Base-by-base conservation (phyloP, 1,140 invertebrate species). In the Achatina immaculata region DNA sequence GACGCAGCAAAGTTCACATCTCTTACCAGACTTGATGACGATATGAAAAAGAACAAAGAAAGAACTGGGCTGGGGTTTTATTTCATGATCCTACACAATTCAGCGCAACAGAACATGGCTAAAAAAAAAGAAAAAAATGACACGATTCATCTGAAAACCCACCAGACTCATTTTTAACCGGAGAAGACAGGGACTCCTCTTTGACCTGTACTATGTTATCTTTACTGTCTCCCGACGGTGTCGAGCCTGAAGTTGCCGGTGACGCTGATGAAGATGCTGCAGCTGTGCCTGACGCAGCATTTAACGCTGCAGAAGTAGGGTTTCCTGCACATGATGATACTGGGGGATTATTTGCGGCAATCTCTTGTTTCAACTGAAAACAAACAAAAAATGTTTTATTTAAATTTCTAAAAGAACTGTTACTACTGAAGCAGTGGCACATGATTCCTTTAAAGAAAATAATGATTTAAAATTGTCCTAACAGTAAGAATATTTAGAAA, bases 151-250 rank as follows among this genome's bases (percentile, higher is more conserved):
- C n/a, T n/a, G n/a, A 55, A 74, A 2, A 74, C 28, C 31, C 11
- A 76, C 74, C 74, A 62, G 74, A 55, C 62, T 76, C 74, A 28
- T 51, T 76, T 76, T 76, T 76, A 40, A 76, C 42, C 7, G 74
- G 76, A 31, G 82, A 69, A 9, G 74, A 72, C 74, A 82, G 80
- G 7, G 80, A 34, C 55, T 83, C 81, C 66, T 86, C 85, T 66
- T 84, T 85, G 31, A 84, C 62, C 75, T 80, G 58, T n/a, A 75
- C 38, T 28, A 80, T 79, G 24, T 43, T 40, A 0, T 82, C 81
- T 51, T 82, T 81, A 43, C 36, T 78, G 48, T 84, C 78, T 0
- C 71, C 82, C 42, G 73, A 66, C 31, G 51, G n/a, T 58, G 71
- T 42, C 43, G 28, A 40, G 21, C 55, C 76, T 0, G 45, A 43